Evolutionary conservation across 1,140 invertebrate species (phyloP).

Genomic region (Musca domestica): DNA sequence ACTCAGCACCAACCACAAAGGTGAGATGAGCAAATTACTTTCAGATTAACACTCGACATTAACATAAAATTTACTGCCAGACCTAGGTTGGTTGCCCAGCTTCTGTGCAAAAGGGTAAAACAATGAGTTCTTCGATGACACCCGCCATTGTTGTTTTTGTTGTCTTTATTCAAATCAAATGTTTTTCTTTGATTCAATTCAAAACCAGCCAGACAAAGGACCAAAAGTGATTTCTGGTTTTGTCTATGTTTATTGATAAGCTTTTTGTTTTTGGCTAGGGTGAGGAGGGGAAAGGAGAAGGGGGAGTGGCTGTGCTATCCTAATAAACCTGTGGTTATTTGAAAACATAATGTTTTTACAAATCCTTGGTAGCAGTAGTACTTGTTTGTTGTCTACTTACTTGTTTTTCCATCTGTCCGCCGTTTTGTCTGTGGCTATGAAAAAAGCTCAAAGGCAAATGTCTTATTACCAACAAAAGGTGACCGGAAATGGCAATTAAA

Average conservation of each 20-base stretch:
- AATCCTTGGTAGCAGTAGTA: background rate
- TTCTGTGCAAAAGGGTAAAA: background rate
- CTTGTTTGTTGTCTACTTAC: too few species aligned
- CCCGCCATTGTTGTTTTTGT: background rate
- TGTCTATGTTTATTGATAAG: conserved; percentile 16
- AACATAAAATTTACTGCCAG: too few species aligned
- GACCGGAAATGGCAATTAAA: conserved; percentile 18
- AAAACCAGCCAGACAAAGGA: background rate
- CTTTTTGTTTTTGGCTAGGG: background rate
- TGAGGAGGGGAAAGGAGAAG: too few species aligned
- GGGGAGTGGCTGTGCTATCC: background rate
- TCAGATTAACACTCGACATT: conserved; percentile 6
- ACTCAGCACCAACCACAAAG: background rate
- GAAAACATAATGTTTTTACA: background rate
- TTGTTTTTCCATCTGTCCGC: background rate
- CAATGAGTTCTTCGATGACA: background rate
- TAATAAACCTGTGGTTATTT: conserved; percentile 8
- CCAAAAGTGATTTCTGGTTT: conserved; percentile 3
- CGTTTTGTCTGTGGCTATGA: background rate
- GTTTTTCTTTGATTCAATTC: background rate
- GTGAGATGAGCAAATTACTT: conserved; percentile 10
- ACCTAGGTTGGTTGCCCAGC: background rate
- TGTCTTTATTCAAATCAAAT: background rate
- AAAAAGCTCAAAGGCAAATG: background rate
- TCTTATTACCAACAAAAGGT: conserved; percentile 2